Conservation (phyloP, 2,888 invertebrate genomes). For the Ypsolopha scabrella region DNA sequence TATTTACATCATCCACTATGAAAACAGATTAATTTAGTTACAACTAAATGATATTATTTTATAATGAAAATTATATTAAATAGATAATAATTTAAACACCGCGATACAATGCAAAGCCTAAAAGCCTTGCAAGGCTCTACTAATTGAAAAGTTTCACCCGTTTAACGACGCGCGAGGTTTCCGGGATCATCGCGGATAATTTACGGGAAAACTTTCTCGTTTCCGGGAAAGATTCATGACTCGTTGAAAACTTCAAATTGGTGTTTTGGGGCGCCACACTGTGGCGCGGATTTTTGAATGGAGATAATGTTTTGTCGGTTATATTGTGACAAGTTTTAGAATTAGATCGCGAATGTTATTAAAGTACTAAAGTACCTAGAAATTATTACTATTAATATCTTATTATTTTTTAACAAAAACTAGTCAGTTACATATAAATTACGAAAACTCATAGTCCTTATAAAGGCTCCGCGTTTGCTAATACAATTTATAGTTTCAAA, state of each 20-base stretch:
- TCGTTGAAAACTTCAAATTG: not conserved
- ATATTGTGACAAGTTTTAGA: not conserved
- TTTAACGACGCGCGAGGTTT: slow-evolving; percentile 5
- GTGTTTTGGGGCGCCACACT: not conserved
- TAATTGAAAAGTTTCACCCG: slow-evolving; percentile 6
- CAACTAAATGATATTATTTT: too few relatives aligned
- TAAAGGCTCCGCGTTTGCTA: too few relatives aligned
- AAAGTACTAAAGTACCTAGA: too few relatives aligned
- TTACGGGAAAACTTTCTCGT: slow-evolving; percentile 11
- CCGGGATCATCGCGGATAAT: slow-evolving; percentile 11
- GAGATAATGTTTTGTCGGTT: not conserved
- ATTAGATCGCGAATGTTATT: not conserved
- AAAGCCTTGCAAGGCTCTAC: not conserved
- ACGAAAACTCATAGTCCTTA: too few relatives aligned
- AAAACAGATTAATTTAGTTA: too few relatives aligned
- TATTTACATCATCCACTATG: too few relatives aligned
- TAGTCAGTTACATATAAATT: too few relatives aligned
- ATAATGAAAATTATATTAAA: too few relatives aligned
- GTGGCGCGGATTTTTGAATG: not conserved
- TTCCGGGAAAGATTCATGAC: slow-evolving; percentile 3
- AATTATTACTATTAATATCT: not conserved
- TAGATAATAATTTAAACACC: not conserved
- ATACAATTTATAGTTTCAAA: too few relatives aligned
- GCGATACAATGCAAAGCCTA: not conserved
- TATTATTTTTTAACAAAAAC: too few relatives aligned